A percentile compares a stretch with the other conserved stretches of the same genome.
phyloP scores from a whole-genome alignment of 2,888 invertebrate genomes.

The Eumacrocentrus americanus region DNA sequence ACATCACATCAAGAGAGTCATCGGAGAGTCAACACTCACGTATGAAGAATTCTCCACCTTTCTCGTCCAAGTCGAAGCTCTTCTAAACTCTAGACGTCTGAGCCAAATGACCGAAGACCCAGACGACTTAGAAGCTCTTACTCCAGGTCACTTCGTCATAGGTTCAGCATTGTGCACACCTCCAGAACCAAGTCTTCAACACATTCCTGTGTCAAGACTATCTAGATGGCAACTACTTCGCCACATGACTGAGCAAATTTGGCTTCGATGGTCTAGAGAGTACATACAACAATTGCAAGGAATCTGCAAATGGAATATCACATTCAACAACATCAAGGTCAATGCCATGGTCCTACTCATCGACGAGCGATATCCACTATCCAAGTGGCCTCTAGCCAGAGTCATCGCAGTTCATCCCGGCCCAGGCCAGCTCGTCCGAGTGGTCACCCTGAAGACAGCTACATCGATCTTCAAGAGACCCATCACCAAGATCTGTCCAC shows the following conservation, averaged over 20 bases:
- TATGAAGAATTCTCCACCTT: slow-evolving; percentile 21
- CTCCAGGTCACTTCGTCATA: too few relatives aligned
- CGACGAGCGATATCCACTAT: slow-evolving; percentile 19
- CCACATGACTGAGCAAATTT: not conserved
- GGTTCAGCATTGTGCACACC: not conserved
- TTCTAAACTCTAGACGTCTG: not conserved
- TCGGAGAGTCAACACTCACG: slow-evolving; percentile 10
- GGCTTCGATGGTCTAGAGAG: slow-evolving; percentile 16
- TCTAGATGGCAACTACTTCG: slow-evolving; percentile 12
- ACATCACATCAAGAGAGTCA: too few relatives aligned
- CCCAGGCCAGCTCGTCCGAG: slow-evolving; percentile 19
- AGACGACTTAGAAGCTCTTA: too few relatives aligned
- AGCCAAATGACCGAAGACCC: too few relatives aligned
- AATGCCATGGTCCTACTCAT: slow-evolving; percentile 24
- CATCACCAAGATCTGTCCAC: too few relatives aligned
- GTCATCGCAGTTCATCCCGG: not conserved
- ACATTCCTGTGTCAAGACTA: not conserved
- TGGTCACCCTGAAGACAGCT: slow-evolving; percentile 19
- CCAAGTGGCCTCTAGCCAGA: slow-evolving; percentile 21
- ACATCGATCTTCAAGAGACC: slow-evolving; percentile 12
- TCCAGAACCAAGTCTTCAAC: slow-evolving; percentile 2
- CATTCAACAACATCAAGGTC: not conserved
- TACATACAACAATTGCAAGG: too few relatives aligned
- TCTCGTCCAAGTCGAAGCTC: slow-evolving; percentile 21
- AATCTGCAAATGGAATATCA: slow-evolving; percentile 16